Evolutionary conservation across 2,797 vertebrate genomes (phyloP), one percentile per base, ranked within the genome.

Genomic region (Urophycis tenuis): DNA sequence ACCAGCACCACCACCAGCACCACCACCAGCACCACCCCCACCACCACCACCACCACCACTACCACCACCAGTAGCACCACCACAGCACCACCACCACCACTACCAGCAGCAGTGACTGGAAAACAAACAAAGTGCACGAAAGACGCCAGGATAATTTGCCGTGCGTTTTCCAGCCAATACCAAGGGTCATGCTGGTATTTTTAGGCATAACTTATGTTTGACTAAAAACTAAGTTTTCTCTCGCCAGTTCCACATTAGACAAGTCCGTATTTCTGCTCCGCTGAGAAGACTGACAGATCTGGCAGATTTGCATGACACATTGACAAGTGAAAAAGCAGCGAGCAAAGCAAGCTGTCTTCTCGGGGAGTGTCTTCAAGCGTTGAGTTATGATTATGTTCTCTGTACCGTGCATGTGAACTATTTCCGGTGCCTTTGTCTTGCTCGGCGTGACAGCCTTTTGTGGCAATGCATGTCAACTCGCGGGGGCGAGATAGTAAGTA

Each of bases 321-420:
- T 22, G 33, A 72, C 71, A 72, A 33, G 31, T 33, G 33, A 19
- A 35, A 72, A 34, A 33, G 32, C 71, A 34, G 71, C 12, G 32
- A 72, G 31, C 33, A 33, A 22, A 34, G 71, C 67, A 72, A 72
- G 31, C 33, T n/a, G 31, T 35, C 71, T 72, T 32, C 19, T 72
- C 70, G 19, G 71, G n/a, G 19, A 22, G 17, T 19, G 53, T 60
- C 45, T 74, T 77, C 71, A 73, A 73, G 67, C 31, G 67, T 17
- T 70, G 67, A 70, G 29, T 60, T 60, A 60, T 60, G 53, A 60
- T 60, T 19, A 25, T 0, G 53, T 60, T 60, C 53, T 60, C 53
- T 25, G 53, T 60, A 11, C 53, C 22, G n/a, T 9, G 53, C 11
- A 7, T 25, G 11, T 25, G 53, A 53, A 5, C 45, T 53, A 19